phyloP scores from a whole-genome alignment of 2,888 invertebrate genomes.

The Trachelus iudaicus region DNA sequence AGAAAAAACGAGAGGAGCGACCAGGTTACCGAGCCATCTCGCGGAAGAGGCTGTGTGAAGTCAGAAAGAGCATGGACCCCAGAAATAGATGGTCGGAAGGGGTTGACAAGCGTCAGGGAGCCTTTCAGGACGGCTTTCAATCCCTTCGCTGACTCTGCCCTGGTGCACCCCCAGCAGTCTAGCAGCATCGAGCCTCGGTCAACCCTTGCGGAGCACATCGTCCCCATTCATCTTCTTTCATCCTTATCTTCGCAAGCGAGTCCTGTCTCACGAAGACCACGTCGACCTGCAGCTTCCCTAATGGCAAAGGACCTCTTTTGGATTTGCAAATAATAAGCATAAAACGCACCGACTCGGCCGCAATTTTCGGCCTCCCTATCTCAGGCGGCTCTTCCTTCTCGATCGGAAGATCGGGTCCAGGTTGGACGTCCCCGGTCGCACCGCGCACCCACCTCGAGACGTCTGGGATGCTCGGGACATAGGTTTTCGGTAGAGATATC shows the following conservation, averaged over 20 bases:
- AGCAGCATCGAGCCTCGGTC: background rate
- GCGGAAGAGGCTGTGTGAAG: background rate
- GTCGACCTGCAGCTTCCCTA: background rate
- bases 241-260: background rate
- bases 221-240: background rate
- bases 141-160: background rate
- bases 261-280: background rate
- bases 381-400: background rate
- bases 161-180: background rate
- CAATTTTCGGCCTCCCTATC: background rate
- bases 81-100: background rate
- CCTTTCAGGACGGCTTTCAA: background rate
- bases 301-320: background rate
- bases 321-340: background rate
- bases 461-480: slow-evolving; percentile 22
- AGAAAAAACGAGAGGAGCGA: background rate
- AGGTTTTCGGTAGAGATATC: slow-evolving; percentile 34
- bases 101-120: background rate
- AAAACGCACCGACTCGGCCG: background rate
- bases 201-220: background rate
- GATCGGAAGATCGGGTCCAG: background rate
- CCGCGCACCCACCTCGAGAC: background rate
- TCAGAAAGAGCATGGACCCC: background rate
- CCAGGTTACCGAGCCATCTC: background rate
- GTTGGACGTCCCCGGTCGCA: background rate